Evolutionary conservation across 2,113 vertebrate species (phyloP).

Genomic region (Marmota monax): DNA sequence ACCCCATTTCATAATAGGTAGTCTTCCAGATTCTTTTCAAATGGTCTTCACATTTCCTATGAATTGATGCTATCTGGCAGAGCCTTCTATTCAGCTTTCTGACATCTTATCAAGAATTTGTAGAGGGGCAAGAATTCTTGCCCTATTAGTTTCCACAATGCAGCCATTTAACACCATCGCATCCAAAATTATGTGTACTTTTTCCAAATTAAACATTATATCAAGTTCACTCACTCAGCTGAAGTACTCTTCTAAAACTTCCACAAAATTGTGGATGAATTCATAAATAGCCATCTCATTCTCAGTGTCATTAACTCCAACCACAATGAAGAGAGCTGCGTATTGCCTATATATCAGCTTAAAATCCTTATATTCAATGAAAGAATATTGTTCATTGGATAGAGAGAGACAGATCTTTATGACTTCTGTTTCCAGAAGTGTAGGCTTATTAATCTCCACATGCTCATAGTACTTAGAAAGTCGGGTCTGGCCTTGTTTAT

Average conservation of each 20-base stretch:
- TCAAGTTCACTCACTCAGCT: no score
- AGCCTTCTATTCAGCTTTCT: conserved; percentile 87
- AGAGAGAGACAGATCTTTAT: conserved; percentile 95
- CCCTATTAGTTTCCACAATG: conserved; percentile 95
- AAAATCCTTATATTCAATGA: conserved; percentile 97
- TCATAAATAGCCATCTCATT: conserved; percentile 83
- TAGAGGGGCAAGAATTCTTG: conserved; percentile 94
- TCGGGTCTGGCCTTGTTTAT: conserved; percentile 97
- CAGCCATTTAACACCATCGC: conserved; percentile 98
- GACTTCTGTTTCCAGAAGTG: conserved; percentile 93
- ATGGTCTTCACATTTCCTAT: background rate
- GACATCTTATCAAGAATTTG: conserved; percentile 95
- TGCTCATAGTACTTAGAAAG: conserved; percentile 94
- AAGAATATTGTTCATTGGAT: conserved; percentile 96
- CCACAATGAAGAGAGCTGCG: conserved; percentile 95
- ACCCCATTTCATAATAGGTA: background rate
- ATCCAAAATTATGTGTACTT: conserved; percentile 98
- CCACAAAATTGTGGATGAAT: no score
- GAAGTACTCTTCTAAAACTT: no score
- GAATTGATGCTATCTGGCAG: background rate
- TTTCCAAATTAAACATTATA: conserved; percentile 99
- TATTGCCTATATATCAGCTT: conserved; percentile 97
- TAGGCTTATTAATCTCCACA: conserved; percentile 91
- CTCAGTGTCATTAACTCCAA: conserved; percentile 95
- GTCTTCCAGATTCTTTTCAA: background rate